Percentiles rank a stretch among this genome's conserved stretches.
These are phyloP conservation scores for Macrosteles quadrilineatus DNA, from an alignment of 1,140 invertebrate genomes.

Conservation along the genomic window DNA sequence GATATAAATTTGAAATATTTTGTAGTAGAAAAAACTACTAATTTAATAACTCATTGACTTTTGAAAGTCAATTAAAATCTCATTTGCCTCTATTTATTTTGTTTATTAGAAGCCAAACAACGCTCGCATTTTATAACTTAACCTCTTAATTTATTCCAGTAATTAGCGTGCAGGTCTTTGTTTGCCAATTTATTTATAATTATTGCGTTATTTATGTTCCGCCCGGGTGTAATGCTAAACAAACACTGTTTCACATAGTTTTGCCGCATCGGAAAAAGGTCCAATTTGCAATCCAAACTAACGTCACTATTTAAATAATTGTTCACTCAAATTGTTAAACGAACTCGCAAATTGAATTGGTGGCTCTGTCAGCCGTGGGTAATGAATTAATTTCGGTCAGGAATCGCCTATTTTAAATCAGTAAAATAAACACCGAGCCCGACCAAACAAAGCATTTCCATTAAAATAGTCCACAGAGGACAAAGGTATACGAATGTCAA, in stretches of 20 bases:
- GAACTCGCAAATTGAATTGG: slow-evolving; percentile 9
- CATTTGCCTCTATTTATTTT: no score
- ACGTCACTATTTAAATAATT: slow-evolving; percentile 4
- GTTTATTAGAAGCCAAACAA: no score
- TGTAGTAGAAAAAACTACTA: no score
- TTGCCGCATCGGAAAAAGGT: background rate
- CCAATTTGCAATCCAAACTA: slow-evolving; percentile 7
- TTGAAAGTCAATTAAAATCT: no score
- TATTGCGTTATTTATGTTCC: background rate
- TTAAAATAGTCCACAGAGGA: no score
- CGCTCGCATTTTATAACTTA: no score
- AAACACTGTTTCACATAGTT: background rate
- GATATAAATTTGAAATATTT: no score
- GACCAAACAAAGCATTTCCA: background rate
- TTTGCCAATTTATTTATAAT: slow-evolving; percentile 6
- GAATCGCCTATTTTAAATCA: slow-evolving; percentile 8
- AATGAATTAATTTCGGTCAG: slow-evolving; percentile 4
- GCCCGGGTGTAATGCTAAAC: background rate
- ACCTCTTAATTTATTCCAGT: background rate
- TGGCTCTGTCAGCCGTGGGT: background rate
- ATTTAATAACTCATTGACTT: no score
- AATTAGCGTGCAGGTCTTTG: background rate
- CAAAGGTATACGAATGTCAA: no score
- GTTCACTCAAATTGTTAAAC: background rate
- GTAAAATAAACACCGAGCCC: background rate